These are phyloP conservation scores for Hirudo medicinalis DNA, from an alignment of 1,140 invertebrate species.

Conservation along the genomic window DNA sequence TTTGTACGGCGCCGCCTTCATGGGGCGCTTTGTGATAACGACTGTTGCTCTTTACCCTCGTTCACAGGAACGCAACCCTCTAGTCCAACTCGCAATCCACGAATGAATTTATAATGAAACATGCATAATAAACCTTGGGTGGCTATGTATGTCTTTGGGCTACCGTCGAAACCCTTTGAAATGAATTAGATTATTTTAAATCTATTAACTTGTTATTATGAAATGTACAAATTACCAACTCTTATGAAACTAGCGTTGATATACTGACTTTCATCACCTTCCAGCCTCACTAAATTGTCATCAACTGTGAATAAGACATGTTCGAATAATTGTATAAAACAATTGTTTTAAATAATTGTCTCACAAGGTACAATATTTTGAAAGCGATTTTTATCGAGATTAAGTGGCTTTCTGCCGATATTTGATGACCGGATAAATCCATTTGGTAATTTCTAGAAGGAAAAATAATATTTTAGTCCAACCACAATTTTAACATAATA, in stretches of 20 bases:
- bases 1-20: too few species aligned
- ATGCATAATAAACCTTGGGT: not conserved
- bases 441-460: constrained; percentile 11
- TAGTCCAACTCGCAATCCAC: too few species aligned
- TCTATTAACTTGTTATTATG: not conserved
- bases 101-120: too few species aligned
- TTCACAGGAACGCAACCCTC: too few species aligned
- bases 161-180: not conserved
- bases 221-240: not conserved
- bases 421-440: not conserved
- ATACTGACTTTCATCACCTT: not conserved
- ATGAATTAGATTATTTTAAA: not conserved
- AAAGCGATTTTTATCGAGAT: constrained; percentile 6
- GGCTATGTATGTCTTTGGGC: not conserved
- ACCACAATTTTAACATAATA: too few species aligned
- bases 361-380: not conserved
- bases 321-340: not conserved
- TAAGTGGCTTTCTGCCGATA: not conserved
- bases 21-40: too few species aligned
- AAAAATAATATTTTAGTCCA: too few species aligned
- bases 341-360: not conserved
- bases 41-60: too few species aligned
- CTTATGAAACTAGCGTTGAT: constrained; percentile 1
- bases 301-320: not conserved
- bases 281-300: not conserved